These are phyloP conservation scores for Nansenia antarctica DNA, from an alignment of 2,113 vertebrate species.

Conservation along the genomic window DNA sequence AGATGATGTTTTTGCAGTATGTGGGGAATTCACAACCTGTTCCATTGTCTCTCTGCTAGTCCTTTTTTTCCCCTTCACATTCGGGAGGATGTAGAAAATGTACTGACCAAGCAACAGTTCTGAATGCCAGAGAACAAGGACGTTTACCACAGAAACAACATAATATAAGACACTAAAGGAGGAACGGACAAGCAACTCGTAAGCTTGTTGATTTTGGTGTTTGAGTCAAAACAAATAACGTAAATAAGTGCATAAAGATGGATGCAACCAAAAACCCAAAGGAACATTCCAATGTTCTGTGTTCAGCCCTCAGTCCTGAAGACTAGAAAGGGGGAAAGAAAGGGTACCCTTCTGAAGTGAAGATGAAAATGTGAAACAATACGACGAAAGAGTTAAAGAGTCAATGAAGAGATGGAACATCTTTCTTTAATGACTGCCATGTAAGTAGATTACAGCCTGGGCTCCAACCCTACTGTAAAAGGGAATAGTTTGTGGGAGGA, in stretches of 20 bases:
- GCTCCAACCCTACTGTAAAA: too few species aligned
- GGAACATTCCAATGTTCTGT: neutral
- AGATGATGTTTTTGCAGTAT: neutral
- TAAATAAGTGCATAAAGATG: neutral
- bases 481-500: neutral
- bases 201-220: neutral
- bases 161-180: neutral
- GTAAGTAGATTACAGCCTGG: neutral
- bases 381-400: neutral
- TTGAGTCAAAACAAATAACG: neutral
- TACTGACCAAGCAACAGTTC: conserved; percentile 1
- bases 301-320: neutral
- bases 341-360: too few species aligned
- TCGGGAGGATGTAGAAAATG: neutral
- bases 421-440: neutral
- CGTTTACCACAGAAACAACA: neutral
- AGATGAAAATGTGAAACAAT: neutral
- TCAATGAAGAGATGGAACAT: neutral
- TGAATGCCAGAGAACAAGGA: neutral
- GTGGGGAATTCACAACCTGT: neutral
- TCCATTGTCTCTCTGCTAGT: neutral
- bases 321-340: neutral
- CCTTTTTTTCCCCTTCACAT: neutral
- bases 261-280: neutral
- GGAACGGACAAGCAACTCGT: neutral